Conservation (phyloP, 2,113 vertebrate genomes). For the Strix aluco region DNA sequence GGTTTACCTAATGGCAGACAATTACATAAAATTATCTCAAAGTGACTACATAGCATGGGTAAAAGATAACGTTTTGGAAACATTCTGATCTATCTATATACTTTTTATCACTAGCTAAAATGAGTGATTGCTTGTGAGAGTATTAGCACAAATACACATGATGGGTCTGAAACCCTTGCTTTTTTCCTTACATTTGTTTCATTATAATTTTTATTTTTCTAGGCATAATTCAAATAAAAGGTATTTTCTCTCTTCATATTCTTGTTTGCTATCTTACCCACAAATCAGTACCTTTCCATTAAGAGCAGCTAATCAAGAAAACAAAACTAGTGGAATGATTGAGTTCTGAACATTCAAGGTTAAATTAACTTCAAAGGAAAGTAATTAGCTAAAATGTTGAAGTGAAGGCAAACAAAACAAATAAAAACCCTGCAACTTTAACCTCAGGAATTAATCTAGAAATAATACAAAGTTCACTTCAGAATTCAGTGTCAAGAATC, state of each 20-base stretch:
- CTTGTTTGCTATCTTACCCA: neutral
- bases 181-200: neutral
- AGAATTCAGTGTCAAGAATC: neutral
- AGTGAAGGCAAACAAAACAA: neutral
- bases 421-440: neutral
- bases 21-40: neutral
- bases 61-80: neutral
- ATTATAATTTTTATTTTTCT: neutral
- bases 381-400: neutral
- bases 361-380: slow-evolving; percentile 11
- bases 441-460: neutral
- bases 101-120: neutral
- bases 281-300: neutral
- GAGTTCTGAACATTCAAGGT: neutral
- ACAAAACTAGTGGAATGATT: neutral
- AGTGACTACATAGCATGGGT: neutral
- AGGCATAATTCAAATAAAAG: neutral
- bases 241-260: neutral
- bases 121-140: neutral
- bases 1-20: neutral
- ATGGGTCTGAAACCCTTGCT: neutral
- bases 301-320: neutral
- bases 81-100: neutral
- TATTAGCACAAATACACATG: neutral
- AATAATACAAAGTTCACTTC: neutral